A percentile compares a stretch with the other conserved stretches of the same genome.
Conservation (phyloP, 2,113 vertebrate species). For the Datnioides undecimradiatus region DNA sequence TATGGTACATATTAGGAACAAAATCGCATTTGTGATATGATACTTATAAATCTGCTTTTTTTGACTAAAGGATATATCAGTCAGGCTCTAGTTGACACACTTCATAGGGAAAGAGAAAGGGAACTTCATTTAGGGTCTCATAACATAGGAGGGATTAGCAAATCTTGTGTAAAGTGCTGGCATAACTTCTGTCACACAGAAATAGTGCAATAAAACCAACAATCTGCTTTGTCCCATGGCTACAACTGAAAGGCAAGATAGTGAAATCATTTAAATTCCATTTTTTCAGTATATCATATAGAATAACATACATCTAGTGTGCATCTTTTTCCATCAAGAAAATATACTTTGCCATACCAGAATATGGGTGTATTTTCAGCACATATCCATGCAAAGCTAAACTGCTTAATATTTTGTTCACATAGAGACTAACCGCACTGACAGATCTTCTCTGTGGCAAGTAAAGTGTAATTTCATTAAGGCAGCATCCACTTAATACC, state of each 20-base stretch:
- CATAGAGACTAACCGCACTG: slow-evolving; percentile 6
- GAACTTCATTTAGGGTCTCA: slow-evolving; percentile 9
- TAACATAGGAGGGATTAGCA: slow-evolving; percentile 23
- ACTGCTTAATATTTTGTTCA: slow-evolving; percentile 6
- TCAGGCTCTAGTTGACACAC: too few species aligned
- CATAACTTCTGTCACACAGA: slow-evolving; percentile 61
- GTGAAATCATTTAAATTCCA: slow-evolving; percentile 50
- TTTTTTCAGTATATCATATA: slow-evolving; percentile 60
- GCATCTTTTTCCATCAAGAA: slow-evolving; percentile 67
- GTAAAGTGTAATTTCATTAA: slow-evolving; percentile 87
- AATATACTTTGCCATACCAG: slow-evolving; percentile 70
- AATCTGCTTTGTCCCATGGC: slow-evolving; percentile 43
- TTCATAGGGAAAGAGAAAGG: slow-evolving; percentile 5
- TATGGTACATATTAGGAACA: too few species aligned
- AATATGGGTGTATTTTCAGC: slow-evolving; percentile 73
- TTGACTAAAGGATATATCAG: too few species aligned
- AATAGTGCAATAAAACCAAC: slow-evolving; percentile 51
- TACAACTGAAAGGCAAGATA: slow-evolving; percentile 63
- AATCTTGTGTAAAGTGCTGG: slow-evolving; percentile 70
- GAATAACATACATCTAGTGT: slow-evolving; percentile 75
- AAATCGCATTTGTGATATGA: too few species aligned
- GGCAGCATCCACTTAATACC: slow-evolving; percentile 86
- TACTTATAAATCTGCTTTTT: too few species aligned
- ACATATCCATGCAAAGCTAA: slow-evolving; percentile 76
- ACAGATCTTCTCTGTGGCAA: slow-evolving; percentile 84